phyloP scores from a whole-genome alignment of 64 coral and sea anemone genomes.

The Pocillopora damicornis region DNA sequence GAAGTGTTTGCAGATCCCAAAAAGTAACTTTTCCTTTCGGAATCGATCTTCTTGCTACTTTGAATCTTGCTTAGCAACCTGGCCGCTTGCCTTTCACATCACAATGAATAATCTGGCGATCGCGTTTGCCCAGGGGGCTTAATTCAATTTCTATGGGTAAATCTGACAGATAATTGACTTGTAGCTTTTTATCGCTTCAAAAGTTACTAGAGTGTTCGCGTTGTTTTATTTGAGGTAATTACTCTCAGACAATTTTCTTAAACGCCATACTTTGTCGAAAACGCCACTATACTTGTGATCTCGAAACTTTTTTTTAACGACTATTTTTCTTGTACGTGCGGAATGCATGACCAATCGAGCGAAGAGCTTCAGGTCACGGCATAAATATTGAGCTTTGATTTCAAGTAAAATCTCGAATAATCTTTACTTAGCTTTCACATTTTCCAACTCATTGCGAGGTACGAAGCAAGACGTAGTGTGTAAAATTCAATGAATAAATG shows the following conservation, averaged over 20 bases:
- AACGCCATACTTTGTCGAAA: not conserved
- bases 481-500: not conserved
- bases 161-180: not conserved
- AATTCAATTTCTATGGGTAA: no score
- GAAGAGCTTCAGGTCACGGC: not conserved
- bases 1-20: no score
- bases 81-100: no score
- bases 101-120: no score
- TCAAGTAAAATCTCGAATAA: not conserved
- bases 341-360: not conserved
- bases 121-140: not conserved
- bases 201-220: not conserved
- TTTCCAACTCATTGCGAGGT: not conserved
- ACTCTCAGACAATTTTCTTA: not conserved
- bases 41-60: no score
- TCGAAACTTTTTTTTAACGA: not conserved
- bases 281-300: not conserved
- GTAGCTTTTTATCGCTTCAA: not conserved
- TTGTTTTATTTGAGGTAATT: not conserved
- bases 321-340: not conserved
- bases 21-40: no score
- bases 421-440: not conserved
- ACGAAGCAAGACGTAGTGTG: not conserved
- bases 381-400: not conserved
- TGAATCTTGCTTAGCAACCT: no score